Evolutionary conservation across 2,113 vertebrate species (phyloP).

Genomic region (Leptodactylus fuscus): DNA sequence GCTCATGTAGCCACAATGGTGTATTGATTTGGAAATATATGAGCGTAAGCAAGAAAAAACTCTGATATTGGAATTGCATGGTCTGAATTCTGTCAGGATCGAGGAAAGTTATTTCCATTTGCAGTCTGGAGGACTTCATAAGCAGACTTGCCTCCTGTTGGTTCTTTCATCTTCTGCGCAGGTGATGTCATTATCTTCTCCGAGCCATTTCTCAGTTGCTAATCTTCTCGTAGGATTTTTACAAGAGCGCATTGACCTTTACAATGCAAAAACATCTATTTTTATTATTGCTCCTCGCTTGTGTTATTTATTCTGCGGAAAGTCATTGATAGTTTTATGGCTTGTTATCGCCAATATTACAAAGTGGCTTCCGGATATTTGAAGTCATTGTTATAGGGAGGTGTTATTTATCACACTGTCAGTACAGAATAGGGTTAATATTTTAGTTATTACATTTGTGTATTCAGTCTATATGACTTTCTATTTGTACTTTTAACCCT

Average conservation of each 20-base stretch:
- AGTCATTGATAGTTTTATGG: no score
- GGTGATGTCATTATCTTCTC: background rate
- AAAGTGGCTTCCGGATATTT: background rate
- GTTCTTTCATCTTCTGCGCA: constrained; percentile 19
- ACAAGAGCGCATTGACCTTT: constrained; percentile 23
- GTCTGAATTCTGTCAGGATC: background rate
- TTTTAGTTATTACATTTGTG: no score
- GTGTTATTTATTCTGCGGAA: background rate
- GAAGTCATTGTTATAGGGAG: background rate
- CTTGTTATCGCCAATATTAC: background rate
- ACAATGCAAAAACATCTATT: constrained; percentile 6
- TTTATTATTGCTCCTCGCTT: constrained; percentile 10
- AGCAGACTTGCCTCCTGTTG: background rate
- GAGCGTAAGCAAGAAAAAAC: background rate
- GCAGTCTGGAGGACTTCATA: background rate
- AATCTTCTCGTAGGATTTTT: background rate
- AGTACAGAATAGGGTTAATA: background rate
- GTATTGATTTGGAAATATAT: background rate
- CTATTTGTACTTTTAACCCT: no score
- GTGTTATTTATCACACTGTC: background rate
- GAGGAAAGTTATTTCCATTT: constrained; percentile 5
- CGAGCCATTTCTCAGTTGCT: background rate
- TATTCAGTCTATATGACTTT: no score
- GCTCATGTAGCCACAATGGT: background rate
- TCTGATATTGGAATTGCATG: background rate